These are phyloP conservation scores for Dendrolimus kikuchii DNA, from an alignment of 1,140 invertebrate genomes.

Conservation along the genomic window DNA sequence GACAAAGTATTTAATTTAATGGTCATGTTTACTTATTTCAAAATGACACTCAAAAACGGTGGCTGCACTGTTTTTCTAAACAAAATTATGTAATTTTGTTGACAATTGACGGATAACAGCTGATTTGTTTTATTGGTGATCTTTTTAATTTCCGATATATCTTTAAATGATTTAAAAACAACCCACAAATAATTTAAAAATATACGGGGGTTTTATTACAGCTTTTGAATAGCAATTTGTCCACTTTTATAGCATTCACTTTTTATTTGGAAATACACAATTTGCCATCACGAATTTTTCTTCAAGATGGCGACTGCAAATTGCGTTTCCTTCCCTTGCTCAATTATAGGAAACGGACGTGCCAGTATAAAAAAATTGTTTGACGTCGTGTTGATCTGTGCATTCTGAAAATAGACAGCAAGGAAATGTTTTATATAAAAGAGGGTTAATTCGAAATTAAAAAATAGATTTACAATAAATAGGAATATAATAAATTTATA, in stretches of 20 bases:
- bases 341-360: constrained; percentile 15
- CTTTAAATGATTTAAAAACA: constrained; percentile 18
- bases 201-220: constrained; percentile 15
- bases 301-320: constrained; percentile 52
- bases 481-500: no score
- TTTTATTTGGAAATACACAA: constrained; percentile 55
- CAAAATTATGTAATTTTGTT: constrained; percentile 73
- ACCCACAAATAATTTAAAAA: constrained; percentile 27
- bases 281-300: constrained; percentile 50
- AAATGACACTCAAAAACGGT: constrained; percentile 59
- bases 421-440: no score
- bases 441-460: no score
- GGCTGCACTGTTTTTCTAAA: constrained; percentile 69
- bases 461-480: no score
- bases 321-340: constrained; percentile 14
- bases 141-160: constrained; percentile 39
- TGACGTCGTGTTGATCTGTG: neutral
- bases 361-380: constrained; percentile 21
- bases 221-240: neutral
- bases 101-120: constrained; percentile 72
- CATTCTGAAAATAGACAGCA: neutral
- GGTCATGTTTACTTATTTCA: constrained; percentile 51
- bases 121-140: constrained; percentile 68
- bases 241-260: constrained; percentile 24
- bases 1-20: constrained; percentile 33